These are phyloP conservation scores for Calonectris borealis DNA, from an alignment of 2,113 vertebrate genomes.

Conservation along the genomic window DNA sequence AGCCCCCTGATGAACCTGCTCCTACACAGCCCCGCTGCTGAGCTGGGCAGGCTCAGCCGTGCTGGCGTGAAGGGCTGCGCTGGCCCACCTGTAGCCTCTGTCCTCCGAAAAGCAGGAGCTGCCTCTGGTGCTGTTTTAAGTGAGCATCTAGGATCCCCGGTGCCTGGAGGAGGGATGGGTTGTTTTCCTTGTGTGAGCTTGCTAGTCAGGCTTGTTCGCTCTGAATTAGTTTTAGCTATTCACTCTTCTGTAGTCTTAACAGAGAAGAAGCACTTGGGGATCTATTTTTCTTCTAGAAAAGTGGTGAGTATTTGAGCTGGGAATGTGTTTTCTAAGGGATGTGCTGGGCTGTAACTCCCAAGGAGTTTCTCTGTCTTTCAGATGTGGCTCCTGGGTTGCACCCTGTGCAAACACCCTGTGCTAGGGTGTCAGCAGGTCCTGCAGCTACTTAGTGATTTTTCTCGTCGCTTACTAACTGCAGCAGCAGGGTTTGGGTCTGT, in stretches of 20 bases:
- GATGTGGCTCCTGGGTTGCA: neutral
- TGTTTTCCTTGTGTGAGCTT: neutral
- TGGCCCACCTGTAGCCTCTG: neutral
- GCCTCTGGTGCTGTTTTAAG: neutral
- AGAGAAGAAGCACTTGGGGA: neutral
- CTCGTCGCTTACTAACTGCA: neutral
- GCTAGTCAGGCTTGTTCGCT: neutral
- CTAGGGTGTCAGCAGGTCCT: neutral
- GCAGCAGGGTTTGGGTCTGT: neutral
- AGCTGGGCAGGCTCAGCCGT: neutral
- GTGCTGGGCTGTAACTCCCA: neutral
- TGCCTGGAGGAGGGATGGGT: neutral
- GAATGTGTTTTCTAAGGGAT: neutral
- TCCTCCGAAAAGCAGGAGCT: neutral
- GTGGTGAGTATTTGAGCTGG: neutral
- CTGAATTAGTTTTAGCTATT: neutral
- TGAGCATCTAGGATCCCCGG: neutral
- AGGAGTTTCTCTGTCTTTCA: neutral
- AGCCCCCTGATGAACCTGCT: fast-evolving
- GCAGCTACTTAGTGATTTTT: neutral
- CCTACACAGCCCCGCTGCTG: neutral
- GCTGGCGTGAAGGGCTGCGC: neutral
- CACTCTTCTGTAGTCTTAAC: neutral
- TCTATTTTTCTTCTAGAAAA: neutral
- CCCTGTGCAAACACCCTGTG: neutral